Evolutionary conservation across 2,797 vertebrate species (phyloP).

Genomic region (Chaetodon trifasciatus): DNA sequence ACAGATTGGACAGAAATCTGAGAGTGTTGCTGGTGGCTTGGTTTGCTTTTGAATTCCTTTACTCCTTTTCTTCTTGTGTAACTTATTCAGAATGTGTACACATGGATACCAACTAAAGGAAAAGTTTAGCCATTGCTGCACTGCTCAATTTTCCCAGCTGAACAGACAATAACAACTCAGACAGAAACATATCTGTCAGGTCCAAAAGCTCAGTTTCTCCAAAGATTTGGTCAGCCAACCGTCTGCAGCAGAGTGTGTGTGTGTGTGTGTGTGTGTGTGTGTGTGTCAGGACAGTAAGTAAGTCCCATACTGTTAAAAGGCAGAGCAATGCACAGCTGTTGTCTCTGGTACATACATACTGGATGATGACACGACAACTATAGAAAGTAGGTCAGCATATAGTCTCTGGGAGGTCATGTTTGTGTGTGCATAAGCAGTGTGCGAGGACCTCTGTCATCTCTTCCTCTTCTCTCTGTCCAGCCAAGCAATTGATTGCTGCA

Average conservation of each 20-base stretch:
- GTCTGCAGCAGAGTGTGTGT: not conserved
- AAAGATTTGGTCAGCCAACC: not conserved
- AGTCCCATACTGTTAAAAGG: not conserved
- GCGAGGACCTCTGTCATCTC: conserved; percentile 13
- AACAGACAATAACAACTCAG: not conserved
- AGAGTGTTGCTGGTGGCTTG: not conserved
- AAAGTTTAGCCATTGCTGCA: not conserved
- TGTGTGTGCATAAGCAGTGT: not conserved
- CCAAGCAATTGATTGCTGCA: conserved; percentile 28
- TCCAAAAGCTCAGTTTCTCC: not conserved
- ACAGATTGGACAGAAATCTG: not conserved
- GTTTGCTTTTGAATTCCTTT: not conserved
- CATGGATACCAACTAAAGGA: not conserved
- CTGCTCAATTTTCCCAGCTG: not conserved
- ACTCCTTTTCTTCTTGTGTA: not conserved
- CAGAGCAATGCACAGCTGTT: conserved; percentile 11
- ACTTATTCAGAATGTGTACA: not conserved
- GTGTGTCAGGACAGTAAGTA: not conserved
- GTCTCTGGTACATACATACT: not conserved
- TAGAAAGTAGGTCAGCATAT: conserved; percentile 33
- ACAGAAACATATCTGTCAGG: not conserved
- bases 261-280: not conserved
- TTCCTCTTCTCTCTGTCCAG: conserved; percentile 28
- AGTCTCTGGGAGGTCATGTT: not conserved
- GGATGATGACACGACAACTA: conserved; percentile 11